A percentile compares a stretch with the other conserved stretches of the same genome.
Evolutionary conservation across 2,888 invertebrate species (phyloP).

Genomic region (Apamea crenata): DNA sequence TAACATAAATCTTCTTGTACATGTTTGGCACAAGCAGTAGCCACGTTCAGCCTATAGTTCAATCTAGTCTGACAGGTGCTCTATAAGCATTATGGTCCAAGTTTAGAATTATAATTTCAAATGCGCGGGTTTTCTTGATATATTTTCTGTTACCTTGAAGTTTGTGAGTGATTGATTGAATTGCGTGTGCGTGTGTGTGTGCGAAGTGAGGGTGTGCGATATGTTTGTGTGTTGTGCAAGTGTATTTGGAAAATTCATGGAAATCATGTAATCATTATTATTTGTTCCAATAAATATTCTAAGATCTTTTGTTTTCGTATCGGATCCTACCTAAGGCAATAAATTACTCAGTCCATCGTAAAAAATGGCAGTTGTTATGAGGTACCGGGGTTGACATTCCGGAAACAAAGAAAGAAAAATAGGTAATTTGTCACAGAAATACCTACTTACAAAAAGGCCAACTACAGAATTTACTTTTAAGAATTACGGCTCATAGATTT

Average conservation of each 20-base stretch:
- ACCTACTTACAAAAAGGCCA: not conserved
- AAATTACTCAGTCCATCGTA: not conserved
- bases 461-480: not conserved
- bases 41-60: slow-evolving; percentile 50
- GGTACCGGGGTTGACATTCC: not conserved
- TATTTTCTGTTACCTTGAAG: slow-evolving; percentile 42
- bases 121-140: slow-evolving; percentile 53
- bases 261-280: not conserved
- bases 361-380: not conserved
- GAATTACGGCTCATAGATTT: not conserved
- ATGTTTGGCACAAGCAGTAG: slow-evolving; percentile 46
- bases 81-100: slow-evolving; percentile 39
- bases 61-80: slow-evolving; percentile 43
- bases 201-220: too few relatives aligned
- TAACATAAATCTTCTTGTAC: slow-evolving; percentile 29
- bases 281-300: too few relatives aligned
- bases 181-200: not conserved
- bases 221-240: not conserved
- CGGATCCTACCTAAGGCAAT: not conserved
- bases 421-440: not conserved
- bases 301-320: not conserved
- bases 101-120: slow-evolving; percentile 47
- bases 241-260: not conserved
- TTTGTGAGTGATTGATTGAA: slow-evolving; percentile 18
- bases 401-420: not conserved